Evolutionary conservation across 2,797 vertebrate genomes (phyloP), one percentile per base, ranked within the genome.

Genomic region (Furcifer pardalis): DNA sequence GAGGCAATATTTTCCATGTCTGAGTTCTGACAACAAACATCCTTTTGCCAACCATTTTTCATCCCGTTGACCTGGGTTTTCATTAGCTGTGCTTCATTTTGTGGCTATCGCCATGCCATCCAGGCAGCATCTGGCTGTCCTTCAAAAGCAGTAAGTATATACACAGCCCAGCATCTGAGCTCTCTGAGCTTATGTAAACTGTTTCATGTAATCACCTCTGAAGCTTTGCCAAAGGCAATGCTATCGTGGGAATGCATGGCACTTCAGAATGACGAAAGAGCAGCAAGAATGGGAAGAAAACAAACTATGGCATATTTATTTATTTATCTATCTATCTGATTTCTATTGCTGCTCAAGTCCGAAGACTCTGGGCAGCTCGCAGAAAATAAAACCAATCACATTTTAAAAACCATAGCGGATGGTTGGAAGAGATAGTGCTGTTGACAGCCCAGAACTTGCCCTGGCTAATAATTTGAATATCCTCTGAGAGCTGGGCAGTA

Each of bases 401-500:
- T n/a, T n/a, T n/a, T n/a, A n/a, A n/a, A n/a, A n/a, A n/a, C n/a
- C 37, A 9, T 19, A 25, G 6, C n/a, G n/a, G n/a, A n/a, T n/a
- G 88, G 19, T 95, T 98, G n/a, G 96, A 97, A 19, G 96, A 97
- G 91, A 95, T 97, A 66, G 97, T 97, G 88, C 96, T 96, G 90
- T 94, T 98, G 90, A 97, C 97, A 0, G 96, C 97, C 6, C 94
- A 96, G 93, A 96, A 96, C 84, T 93, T 98, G 92, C 86, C 93
- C 84, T 94, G 84, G 0, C 96, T 0, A 91, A 96, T 56, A 97
- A 95, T 91, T 98, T 97, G 78, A 94, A 93, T 84, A 94, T 98
- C 88, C 88, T 98, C 78, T 97, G 97, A 86, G 95, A 97, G 66
- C 94, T 98, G 32, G 98, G 98, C 65, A 95, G 97, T 1, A 98